phyloP scores from a whole-genome alignment of 2,113 vertebrate species.

The Phrynocephalus versicolor region DNA sequence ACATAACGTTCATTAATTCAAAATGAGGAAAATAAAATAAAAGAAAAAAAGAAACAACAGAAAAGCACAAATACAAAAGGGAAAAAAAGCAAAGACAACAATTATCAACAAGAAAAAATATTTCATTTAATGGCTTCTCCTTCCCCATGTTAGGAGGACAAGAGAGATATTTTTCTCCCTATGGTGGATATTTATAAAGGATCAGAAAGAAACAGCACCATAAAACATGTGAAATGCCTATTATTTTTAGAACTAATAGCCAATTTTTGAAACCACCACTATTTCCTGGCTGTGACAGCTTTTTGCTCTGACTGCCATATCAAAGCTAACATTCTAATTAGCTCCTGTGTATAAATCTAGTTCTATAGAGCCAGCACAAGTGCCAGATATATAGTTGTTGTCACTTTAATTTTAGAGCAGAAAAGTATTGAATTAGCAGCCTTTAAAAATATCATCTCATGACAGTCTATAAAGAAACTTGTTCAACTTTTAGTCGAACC shows the following conservation, averaged over 20 bases:
- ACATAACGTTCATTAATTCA: too few species aligned
- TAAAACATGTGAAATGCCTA: neutral
- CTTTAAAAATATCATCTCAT: neutral
- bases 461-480: neutral
- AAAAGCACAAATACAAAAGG: too few species aligned
- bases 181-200: neutral
- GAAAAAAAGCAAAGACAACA: too few species aligned
- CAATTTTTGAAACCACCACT: neutral
- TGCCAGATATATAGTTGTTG: neutral
- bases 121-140: too few species aligned
- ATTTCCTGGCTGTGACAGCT: neutral
- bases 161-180: neutral
- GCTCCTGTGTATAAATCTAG: neutral
- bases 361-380: neutral
- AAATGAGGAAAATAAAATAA: too few species aligned
- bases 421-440: neutral
- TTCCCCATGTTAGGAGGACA: too few species aligned
- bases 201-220: neutral
- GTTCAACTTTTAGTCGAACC: neutral
- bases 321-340: neutral
- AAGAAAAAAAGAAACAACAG: too few species aligned
- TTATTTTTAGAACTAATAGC: neutral
- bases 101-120: too few species aligned
- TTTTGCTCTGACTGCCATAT: neutral
- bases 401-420: neutral